These are phyloP conservation scores for Paracentrotus lividus DNA, from an alignment of 53 echinoderm and acorn worm species.

Conservation along the genomic window DNA sequence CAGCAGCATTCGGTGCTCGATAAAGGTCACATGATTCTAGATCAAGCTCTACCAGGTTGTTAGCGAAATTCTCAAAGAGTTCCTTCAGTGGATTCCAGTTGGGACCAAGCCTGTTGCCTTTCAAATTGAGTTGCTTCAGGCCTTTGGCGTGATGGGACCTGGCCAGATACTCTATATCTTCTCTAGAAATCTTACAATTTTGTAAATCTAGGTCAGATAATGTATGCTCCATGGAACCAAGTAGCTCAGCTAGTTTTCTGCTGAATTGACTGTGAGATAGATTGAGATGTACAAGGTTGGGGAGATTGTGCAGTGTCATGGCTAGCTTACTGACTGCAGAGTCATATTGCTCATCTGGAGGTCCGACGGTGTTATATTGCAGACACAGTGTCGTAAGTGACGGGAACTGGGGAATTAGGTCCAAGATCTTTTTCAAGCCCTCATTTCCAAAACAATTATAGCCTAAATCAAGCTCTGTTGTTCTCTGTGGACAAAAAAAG, in stretches of 20 bases:
- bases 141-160: conserved; percentile 2
- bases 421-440: background rate
- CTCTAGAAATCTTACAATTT: conserved; percentile 23
- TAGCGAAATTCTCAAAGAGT: background rate
- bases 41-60: conserved; percentile 43
- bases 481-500: conserved; percentile 12
- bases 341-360: background rate
- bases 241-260: conserved; percentile 9
- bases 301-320: background rate
- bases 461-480: conserved; percentile 33
- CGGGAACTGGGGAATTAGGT: background rate
- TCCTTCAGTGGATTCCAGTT: conserved; percentile 1
- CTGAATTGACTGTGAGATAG: conserved; percentile 20
- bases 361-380: background rate
- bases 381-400: background rate
- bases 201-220: background rate
- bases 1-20: background rate
- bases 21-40: background rate
- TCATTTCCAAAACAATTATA: conserved; percentile 43
- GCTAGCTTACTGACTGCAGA: background rate
- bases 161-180: conserved; percentile 38
- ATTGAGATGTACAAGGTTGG: background rate
- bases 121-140: background rate
- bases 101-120: conserved; percentile 13
- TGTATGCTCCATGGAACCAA: background rate